These are phyloP conservation scores for Brachionus plicatilis DNA, from an alignment of 1,140 invertebrate species.

Conservation along the genomic window DNA sequence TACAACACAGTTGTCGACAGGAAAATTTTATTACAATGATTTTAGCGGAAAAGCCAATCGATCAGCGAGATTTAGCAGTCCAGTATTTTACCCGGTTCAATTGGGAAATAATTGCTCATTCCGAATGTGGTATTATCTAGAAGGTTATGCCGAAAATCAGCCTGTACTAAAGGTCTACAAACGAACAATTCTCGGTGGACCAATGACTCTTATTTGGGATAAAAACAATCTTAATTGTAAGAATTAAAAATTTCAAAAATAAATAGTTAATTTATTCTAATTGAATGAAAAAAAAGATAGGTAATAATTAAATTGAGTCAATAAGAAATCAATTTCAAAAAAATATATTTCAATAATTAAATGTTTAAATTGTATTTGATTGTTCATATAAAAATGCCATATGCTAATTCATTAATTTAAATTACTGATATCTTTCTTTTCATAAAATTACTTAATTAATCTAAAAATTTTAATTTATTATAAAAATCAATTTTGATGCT, in stretches of 20 bases:
- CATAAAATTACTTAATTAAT: too few species aligned
- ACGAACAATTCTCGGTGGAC: not conserved
- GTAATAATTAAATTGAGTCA: too few species aligned
- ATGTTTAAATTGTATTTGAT: too few species aligned
- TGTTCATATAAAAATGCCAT: too few species aligned
- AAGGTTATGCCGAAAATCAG: not conserved
- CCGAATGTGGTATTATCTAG: conserved; percentile 35
- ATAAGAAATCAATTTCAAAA: too few species aligned
- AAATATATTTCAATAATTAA: too few species aligned
- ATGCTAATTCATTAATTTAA: too few species aligned
- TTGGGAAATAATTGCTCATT: not conserved
- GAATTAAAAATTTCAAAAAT: not conserved
- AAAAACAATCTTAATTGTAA: conserved; percentile 9
- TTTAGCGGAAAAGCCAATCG: not conserved
- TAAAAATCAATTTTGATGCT: too few species aligned
- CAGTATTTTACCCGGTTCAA: not conserved
- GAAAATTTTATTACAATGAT: not conserved
- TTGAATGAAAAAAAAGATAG: too few species aligned
- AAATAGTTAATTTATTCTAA: too few species aligned
- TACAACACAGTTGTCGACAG: not conserved
- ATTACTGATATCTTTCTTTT: too few species aligned
- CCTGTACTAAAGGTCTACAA: not conserved
- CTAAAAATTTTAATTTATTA: too few species aligned
- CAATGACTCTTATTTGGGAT: not conserved
- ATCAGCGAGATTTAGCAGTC: conserved; percentile 12